These are phyloP conservation scores for Ips nitidus DNA, from an alignment of 1,140 invertebrate genomes.

Conservation along the genomic window DNA sequence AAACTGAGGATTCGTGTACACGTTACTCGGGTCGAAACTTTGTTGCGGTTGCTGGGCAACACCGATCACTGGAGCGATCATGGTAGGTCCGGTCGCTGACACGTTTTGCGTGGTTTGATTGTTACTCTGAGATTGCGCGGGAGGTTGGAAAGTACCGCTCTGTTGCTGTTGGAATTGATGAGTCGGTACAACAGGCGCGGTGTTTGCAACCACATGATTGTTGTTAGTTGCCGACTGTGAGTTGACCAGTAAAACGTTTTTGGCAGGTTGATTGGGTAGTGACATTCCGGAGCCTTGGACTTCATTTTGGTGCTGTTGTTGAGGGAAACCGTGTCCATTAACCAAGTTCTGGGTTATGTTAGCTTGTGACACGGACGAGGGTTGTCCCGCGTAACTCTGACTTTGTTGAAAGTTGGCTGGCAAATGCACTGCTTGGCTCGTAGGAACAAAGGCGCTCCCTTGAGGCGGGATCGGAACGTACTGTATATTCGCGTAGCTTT, in stretches of 20 bases:
- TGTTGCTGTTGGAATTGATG: slow-evolving; percentile 33
- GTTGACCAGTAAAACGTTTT: slow-evolving; percentile 49
- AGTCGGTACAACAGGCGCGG: slow-evolving; percentile 27
- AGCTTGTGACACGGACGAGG: slow-evolving; percentile 38
- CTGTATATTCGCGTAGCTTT: slow-evolving; percentile 48
- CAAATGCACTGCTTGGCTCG: slow-evolving; percentile 44
- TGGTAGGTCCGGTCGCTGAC: background rate
- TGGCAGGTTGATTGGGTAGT: slow-evolving; percentile 46
- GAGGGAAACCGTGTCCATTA: slow-evolving; percentile 48
- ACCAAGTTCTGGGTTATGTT: slow-evolving; percentile 45
- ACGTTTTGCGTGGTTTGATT: slow-evolving; percentile 10
- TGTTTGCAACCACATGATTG: slow-evolving; percentile 39
- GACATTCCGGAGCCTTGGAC: slow-evolving; percentile 25
- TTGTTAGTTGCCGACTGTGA: slow-evolving; percentile 37
- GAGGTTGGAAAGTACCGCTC: background rate
- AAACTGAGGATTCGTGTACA: slow-evolving; percentile 49
- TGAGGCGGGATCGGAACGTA: slow-evolving; percentile 48
- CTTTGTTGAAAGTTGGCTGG: slow-evolving; percentile 49
- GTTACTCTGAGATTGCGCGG: slow-evolving; percentile 4
- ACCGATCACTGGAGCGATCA: slow-evolving; percentile 29
- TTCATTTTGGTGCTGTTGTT: slow-evolving; percentile 38
- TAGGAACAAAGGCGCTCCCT: slow-evolving; percentile 50
- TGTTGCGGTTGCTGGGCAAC: slow-evolving; percentile 33
- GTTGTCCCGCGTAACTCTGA: slow-evolving; percentile 47
- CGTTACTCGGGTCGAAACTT: slow-evolving; percentile 41